Percentiles rank a stretch among this genome's conserved stretches.
Conservation (phyloP, 2,113 vertebrate genomes). For the Edolisoma coerulescens region DNA sequence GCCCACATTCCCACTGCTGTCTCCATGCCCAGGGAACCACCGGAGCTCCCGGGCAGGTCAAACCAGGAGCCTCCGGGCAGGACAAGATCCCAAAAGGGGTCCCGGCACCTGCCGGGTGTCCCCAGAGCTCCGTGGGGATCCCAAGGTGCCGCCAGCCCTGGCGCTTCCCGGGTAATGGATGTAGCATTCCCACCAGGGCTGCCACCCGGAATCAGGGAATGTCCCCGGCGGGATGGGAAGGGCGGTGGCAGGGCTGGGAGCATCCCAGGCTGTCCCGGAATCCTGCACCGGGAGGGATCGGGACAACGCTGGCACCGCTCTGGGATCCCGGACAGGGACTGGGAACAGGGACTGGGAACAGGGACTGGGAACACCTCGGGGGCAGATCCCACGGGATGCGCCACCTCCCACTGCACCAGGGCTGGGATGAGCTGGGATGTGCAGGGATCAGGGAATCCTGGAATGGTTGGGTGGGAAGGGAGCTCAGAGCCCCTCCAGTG, state of each 20-base stretch:
- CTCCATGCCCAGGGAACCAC: not conserved
- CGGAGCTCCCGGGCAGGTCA: fast-evolving
- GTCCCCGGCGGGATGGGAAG: not conserved
- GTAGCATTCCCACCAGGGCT: fast-evolving
- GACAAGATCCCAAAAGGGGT: not conserved
- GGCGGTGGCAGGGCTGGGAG: not conserved
- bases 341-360: no score
- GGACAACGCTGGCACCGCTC: fast-evolving
- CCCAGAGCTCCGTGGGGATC: not conserved
- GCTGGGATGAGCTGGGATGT: not conserved
- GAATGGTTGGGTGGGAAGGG: not conserved
- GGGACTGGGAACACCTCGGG: not conserved
- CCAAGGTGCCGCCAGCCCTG: fast-evolving
- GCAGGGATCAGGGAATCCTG: not conserved
- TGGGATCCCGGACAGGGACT: not conserved
- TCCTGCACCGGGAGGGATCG: fast-evolving
- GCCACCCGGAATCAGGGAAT: not conserved
- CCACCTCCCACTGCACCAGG: not conserved
- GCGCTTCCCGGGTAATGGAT: not conserved
- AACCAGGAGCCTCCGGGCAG: not conserved
- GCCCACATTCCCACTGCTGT: not conserved
- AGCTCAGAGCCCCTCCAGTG: not conserved
- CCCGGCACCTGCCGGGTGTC: not conserved
- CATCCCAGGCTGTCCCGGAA: not conserved
- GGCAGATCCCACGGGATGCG: not conserved